Evolutionary conservation across 2,113 vertebrate genomes (phyloP), one percentile per base, ranked within the genome.

Genomic region (Cromileptes altivelis): DNA sequence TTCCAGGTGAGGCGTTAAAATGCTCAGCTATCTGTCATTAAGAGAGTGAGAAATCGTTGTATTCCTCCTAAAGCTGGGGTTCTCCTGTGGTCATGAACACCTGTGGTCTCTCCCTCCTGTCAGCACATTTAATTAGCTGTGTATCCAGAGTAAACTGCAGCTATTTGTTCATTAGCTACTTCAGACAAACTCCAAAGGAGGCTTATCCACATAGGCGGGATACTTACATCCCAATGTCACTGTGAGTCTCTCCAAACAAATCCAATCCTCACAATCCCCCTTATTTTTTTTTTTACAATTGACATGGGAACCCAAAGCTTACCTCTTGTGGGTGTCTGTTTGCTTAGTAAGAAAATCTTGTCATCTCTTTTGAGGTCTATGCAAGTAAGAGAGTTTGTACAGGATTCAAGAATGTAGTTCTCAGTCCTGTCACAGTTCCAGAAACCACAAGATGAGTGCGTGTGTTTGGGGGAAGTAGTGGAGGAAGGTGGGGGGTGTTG

Each of bases 41-140:
- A 30, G 30, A 30, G 30, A 30, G 62, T 65, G 70, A 82, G 76
- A 81, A 84, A 53, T 30, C 3, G 0, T 7, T 21, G 17, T 37
- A 63, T 63, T 70, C 64, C 49, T 62, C 25, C 25, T 15, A n/a
- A 6, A 45, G 65, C 42, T 8, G 27, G 52, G 55, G 18, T 23
- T 81, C 21, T 58, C 55, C 18, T 73, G 65, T 52, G 23, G 63
- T 11, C 13, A 58, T 70, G 55, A 82, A 69, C 70, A 73, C 58
- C 52, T 85, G 82, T 68, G 70, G 52, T 77, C 64, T 83, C 57
- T 45, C 9, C n/a, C 25, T 63, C 49, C 81, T 87, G 91, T 92
- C 91, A 75, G 82, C 91, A 92, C 87, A 52, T 91, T 89, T 91
- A 73, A 86, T 89, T 78, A 72, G 71, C 64, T 81, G 84, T 88